phyloP scores from a whole-genome alignment of 30 jellyfish, hydroid and myxozoan genomes.

The Pelagia noctiluca region DNA sequence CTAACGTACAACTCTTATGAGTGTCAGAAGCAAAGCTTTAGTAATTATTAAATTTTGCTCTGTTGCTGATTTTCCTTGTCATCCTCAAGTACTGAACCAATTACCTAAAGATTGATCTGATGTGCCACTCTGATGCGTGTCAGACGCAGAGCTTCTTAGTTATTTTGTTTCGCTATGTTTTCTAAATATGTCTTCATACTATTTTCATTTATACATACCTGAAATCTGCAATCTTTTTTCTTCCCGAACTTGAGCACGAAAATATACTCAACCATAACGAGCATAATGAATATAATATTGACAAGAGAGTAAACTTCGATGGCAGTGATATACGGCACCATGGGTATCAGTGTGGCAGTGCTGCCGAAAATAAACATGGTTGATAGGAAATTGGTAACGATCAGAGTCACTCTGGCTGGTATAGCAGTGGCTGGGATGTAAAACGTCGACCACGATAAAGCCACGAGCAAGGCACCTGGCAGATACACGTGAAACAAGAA shows the following conservation, averaged over 20 bases:
- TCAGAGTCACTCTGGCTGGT: slow-evolving; percentile 74
- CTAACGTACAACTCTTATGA: too few species aligned
- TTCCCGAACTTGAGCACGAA: slow-evolving; percentile 40
- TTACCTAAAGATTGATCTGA: too few species aligned
- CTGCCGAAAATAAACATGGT: slow-evolving; percentile 67
- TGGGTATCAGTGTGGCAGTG: slow-evolving; percentile 51
- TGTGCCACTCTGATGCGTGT: too few species aligned
- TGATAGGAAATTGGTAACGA: slow-evolving; percentile 71
- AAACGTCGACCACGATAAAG: slow-evolving; percentile 64
- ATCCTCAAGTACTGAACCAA: too few species aligned
- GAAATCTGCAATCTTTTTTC: neutral
- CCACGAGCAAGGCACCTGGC: slow-evolving; percentile 65
- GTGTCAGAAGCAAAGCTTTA: too few species aligned
- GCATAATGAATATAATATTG: slow-evolving; percentile 64
- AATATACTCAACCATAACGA: slow-evolving; percentile 62
- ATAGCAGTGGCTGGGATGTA: slow-evolving; percentile 69
- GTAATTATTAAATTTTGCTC: too few species aligned
- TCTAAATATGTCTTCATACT: too few species aligned
- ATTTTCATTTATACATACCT: slow-evolving; percentile 20
- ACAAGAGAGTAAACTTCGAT: slow-evolving; percentile 58
- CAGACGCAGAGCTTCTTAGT: too few species aligned
- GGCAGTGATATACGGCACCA: slow-evolving; percentile 64
- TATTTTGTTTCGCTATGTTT: too few species aligned
- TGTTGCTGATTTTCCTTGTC: too few species aligned
- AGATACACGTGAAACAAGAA: slow-evolving; percentile 64